Evolutionary conservation across 2,113 vertebrate species (phyloP).

Genomic region (Eulacestoma nigropectus): DNA sequence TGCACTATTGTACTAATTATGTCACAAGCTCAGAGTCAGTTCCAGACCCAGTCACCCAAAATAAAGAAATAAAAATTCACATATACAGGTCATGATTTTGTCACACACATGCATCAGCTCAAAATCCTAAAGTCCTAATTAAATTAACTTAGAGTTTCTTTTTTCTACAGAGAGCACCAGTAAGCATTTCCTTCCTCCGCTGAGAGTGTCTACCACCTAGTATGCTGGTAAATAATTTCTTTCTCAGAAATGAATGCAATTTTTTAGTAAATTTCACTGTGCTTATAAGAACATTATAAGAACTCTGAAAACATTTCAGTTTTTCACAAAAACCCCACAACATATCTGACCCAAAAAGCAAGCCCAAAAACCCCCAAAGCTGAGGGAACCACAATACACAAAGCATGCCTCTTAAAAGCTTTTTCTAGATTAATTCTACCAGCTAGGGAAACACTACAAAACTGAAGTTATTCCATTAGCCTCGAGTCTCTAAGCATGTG

Average conservation of each 20-base stretch:
- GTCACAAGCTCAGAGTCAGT: constrained; percentile 76
- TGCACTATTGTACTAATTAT: constrained; percentile 88
- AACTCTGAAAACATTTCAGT: neutral
- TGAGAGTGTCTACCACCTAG: neutral
- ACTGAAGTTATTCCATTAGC: constrained; percentile 45
- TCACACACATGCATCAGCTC: constrained; percentile 42
- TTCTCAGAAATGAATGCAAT: neutral
- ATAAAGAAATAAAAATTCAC: constrained; percentile 37
- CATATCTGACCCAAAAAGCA: neutral
- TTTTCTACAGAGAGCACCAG: neutral
- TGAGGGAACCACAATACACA: neutral
- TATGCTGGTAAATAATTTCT: neutral
- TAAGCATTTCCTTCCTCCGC: neutral
- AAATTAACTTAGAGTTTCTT: constrained; percentile 56
- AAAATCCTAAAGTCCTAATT: constrained; percentile 70
- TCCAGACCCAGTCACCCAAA: constrained; percentile 71
- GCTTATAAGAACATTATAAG: neutral
- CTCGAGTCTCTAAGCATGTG: neutral
- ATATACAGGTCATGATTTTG: constrained; percentile 4
- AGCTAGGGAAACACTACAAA: neutral
- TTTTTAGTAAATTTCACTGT: neutral
- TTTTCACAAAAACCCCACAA: neutral
- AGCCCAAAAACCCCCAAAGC: neutral
- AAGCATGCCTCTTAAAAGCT: neutral
- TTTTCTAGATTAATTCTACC: constrained; percentile 30